Evolutionary conservation across 2,888 invertebrate genomes (phyloP), one percentile per base, ranked within the genome.

Genomic region (Phyllotreta cruciferae): DNA sequence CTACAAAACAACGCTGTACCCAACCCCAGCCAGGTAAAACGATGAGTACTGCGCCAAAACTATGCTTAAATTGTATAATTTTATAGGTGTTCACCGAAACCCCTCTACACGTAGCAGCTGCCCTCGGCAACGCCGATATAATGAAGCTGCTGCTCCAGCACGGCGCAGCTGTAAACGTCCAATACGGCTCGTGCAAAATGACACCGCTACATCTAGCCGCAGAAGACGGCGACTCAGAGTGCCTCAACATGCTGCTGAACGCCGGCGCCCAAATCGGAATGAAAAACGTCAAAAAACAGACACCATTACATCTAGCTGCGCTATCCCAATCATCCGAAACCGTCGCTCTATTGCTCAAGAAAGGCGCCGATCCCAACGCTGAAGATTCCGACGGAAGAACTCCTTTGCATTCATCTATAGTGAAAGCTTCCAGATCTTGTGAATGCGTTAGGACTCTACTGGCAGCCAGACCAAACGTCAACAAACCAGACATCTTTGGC

Each of bases 141-240:
- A 86, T 91, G 39, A 86, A 88, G 78, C 82, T 95, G 66, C 83
- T 96, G 14, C 82, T 94, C 63, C 87, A 86, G 60, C 86, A 90
- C 71, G 93, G 94, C 14, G 93, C 94, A 0, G 93, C 93, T 73
- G 90, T 91, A 0, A 77, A 79, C 54, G 90, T 92, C 0, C 90
- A 91, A 66, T 84, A 88, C 67, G 92, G 92, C 0, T 77, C 84
- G 1, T 87, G 87, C 14, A 86, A 88, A 73, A 87, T 90, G 56
- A 94, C 95, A 0, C 91, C 95, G 1, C 80, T 96, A 35, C 95
- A 96, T 82, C 82, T 95, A 71, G 93, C 95, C 4, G 92, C 94
- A 0, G 93, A 94, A 76, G 94, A 94, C 72, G 93, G 94, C 5
- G 91, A 91, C 75, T 87, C 87, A 0, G 90, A 91, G 69, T 93